Evolutionary conservation across 2,113 vertebrate species (phyloP).

Genomic region (Synchiropus splendidus): DNA sequence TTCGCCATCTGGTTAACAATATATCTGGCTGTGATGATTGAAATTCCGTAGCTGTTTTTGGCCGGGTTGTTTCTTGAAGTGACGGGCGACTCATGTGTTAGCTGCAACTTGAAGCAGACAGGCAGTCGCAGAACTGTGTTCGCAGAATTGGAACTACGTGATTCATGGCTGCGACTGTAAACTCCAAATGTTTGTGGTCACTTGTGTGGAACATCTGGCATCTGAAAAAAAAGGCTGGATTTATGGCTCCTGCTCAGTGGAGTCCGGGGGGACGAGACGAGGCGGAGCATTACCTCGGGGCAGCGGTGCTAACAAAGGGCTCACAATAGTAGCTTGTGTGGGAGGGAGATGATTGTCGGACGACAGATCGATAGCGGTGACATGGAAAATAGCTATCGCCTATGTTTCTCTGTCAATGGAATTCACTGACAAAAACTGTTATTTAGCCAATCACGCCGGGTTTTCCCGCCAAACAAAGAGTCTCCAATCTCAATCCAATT

Average conservation of each 20-base stretch:
- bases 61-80: too few species aligned
- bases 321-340: neutral
- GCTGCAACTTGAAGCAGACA: too few species aligned
- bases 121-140: too few species aligned
- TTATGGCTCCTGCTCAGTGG: constrained; percentile 11
- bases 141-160: too few species aligned
- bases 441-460: constrained; percentile 33
- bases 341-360: constrained; percentile 7
- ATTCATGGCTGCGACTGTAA: too few species aligned
- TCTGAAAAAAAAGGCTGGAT: constrained; percentile 12
- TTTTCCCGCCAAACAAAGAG: constrained; percentile 44
- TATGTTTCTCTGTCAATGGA: constrained; percentile 21
- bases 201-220: constrained; percentile 17
- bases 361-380: constrained; percentile 16
- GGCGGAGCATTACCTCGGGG: constrained; percentile 24
- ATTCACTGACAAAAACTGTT: constrained; percentile 26
- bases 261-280: constrained; percentile 6
- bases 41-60: too few species aligned
- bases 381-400: constrained; percentile 18
- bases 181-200: constrained; percentile 28
- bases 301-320: constrained; percentile 23
- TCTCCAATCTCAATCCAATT: constrained; percentile 63
- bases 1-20: too few species aligned
- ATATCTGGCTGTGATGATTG: too few species aligned
- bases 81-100: too few species aligned